Base-by-base conservation (phyloP, 2,797 vertebrate genomes). In the Spinibarbus caldwelli region DNA sequence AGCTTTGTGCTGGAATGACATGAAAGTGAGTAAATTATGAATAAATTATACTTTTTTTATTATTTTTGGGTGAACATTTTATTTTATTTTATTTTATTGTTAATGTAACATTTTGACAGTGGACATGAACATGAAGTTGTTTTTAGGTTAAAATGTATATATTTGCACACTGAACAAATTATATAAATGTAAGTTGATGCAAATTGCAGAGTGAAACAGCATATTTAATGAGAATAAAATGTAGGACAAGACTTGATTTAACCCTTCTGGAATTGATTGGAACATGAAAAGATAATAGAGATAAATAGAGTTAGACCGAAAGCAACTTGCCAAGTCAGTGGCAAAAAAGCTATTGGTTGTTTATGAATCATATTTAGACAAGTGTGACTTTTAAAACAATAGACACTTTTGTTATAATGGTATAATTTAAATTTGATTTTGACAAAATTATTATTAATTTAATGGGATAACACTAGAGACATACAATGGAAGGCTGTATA, bases 331-430 rank as follows among this genome's bases (percentile, higher is more conserved):
- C 29, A 66, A 17, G 62, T 64, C 62, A 31, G 62, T 31, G 62
- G 54, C 54, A 57, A 59, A 59, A 43, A 59, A 59, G 43, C 71
- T 47, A 8, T 71, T 43, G 6, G 70, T 75, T 49, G 73, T 11
- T 76, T 54, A 54, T 76, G 21, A 76, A 23, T 36, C 47, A 36
- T 76, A 41, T 70, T 41, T 43, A 73, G 41, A 45, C 14, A 72
- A 31, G 9, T 49, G n/a, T n/a, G n/a, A n/a, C n/a, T n/a, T n/a
- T n/a, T n/a, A n/a, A 6, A 14, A 75, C 45, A 75, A 75, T 34
- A 76, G 31, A 76, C 47, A 6, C 2, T 14, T 54, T 4, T 54
- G 5, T 36, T 52, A 75, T 11, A 75, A 52, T 23, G 19, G 45
- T 52, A 19, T 11, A 23, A 8, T 54, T 49, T 23, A 34, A 66